Evolutionary conservation across 2,113 vertebrate species (phyloP).

Genomic region (Rhabdornis inornatus): DNA sequence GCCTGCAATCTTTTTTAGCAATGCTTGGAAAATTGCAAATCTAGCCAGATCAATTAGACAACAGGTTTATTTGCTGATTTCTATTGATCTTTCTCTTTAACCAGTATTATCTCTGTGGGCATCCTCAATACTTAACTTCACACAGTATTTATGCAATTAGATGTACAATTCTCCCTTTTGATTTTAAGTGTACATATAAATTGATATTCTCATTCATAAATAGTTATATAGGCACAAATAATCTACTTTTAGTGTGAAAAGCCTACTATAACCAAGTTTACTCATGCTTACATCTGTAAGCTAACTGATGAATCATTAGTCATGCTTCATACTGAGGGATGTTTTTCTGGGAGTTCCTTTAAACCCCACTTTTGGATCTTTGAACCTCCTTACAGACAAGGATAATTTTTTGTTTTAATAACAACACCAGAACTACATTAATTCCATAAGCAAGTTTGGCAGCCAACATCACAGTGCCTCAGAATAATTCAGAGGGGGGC

Average conservation of each 20-base stretch:
- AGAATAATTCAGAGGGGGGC: background rate
- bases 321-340: background rate
- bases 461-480: background rate
- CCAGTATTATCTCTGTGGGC: background rate
- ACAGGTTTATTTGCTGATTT: background rate
- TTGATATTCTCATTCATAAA: background rate
- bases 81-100: background rate
- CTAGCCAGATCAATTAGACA: background rate
- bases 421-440: background rate
- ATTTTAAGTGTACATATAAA: background rate
- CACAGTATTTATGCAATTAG: background rate
- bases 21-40: background rate
- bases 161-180: background rate
- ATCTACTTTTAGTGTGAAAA: background rate
- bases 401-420: background rate
- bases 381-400: background rate
- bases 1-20: background rate
- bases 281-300: background rate
- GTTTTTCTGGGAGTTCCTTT: background rate
- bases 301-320: background rate
- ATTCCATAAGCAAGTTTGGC: background rate
- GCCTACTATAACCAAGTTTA: background rate
- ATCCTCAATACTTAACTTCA: background rate
- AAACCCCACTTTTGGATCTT: background rate
- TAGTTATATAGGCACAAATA: background rate